Base-by-base conservation (phyloP, 2,888 invertebrate genomes). In the Euspilapteryx auroguttella region DNA sequence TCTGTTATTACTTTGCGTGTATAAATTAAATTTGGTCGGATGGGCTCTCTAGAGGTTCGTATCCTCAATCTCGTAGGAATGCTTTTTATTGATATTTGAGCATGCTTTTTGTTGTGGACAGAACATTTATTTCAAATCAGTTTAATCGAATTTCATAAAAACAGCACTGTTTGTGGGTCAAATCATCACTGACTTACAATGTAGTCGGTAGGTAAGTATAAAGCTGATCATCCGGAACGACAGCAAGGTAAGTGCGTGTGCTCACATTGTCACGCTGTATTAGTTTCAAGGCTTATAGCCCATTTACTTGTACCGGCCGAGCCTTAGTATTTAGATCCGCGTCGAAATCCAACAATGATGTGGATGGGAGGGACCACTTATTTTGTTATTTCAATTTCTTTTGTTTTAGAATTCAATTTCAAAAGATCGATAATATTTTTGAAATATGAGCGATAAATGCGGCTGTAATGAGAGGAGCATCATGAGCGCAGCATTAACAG, bases 1-100 rank as follows among this genome's bases (percentile, higher is more conserved):
- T 61, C 59, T n/a, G 68, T 66, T 71, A 71, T 68, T 61, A 69
- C 66, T 55, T 66, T 65, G 51, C 58, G 58, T 68, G 61, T 71
- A 68, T 66, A 62, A 66, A 68, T 73, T 69, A 64, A 66, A 71
- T 73, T 71, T 58, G 61, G 42, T 45, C 55, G 64, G 61, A 63
- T 68, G 68, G 59, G 58, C 49, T 52, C 63, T 65, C 40, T 55
- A 71, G 66, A 64, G 66, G 55, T 40, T 45, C 42, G 14, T 45
- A 41, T 47, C 40, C 49, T 45, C 49, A 55, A 15, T 28, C 22
- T 22, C 20, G 58, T 40, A 50, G 46, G 48, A 45, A 36, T 14
- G 21, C 21, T 21, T 27, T 21, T n/a, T n/a, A n/a, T n/a, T 6
- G 17, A 8, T 17, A 17, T 8, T 17, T 17, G 17, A n/a, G n/a